Evolutionary conservation across 2,797 vertebrate species (phyloP), one percentile per base, ranked within the genome.

Genomic region (Acestrorhynchus altus): DNA sequence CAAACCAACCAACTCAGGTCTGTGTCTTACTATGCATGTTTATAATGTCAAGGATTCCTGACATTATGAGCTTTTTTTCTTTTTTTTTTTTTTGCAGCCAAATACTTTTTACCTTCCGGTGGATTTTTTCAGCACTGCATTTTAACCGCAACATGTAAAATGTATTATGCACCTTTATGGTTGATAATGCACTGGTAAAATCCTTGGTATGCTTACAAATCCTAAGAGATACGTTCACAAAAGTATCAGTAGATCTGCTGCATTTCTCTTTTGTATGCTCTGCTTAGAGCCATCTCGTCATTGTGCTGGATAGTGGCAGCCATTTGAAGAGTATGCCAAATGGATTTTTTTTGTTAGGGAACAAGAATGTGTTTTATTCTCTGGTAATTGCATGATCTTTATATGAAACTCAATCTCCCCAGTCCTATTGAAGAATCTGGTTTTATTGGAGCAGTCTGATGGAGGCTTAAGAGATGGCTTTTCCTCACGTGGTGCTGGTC

Each of bases 341-440:
- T 61, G 26, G 52, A 20, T 90, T 83, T 86, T 91, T 88, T 92
- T 91, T 92, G 90, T 92, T 90, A 92, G 89, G 82, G 87, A 84
- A 91, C 88, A 89, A 90, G 87, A 91, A 91, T 88, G 86, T 84
- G 79, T 91, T 92, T 92, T 90, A 90, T 92, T 91, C 83, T 79
- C 83, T 82, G 87, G 88, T 90, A 90, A 91, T 90, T 92, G 91
- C 92, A 91, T 77, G 79, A 92, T 89, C 86, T 87, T 86, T 84
- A 87, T 87, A 90, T 87, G 88, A 91, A 92, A 93, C 87, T 85
- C 82, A 87, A 89, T 91, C 92, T 88, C 84, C 82, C 83, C 85
- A 31, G 87, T 89, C 76, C 83, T 89, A 85, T 89, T 89, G 87
- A 90, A 88, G 80, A 85, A 87, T 72, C 26, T 35, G 83, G 86